Percentiles rank a stretch among this genome's conserved stretches.
Evolutionary conservation across 2,797 vertebrate genomes (phyloP).

Genomic region (Tamandua tetradactyla): DNA sequence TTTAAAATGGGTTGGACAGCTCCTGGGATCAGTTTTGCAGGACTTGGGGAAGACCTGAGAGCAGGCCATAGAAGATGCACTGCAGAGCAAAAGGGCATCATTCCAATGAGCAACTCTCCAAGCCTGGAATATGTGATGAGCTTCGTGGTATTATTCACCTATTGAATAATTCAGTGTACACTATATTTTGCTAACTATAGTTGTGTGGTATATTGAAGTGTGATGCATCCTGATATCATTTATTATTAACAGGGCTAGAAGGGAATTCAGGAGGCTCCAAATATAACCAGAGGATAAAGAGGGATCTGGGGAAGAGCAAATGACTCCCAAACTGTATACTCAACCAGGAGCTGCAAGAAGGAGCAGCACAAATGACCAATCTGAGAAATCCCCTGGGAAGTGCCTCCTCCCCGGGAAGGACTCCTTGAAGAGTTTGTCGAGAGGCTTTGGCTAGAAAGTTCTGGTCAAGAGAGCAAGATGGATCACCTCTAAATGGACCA

Average conservation of each 20-base stretch:
- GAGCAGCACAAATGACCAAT: not conserved
- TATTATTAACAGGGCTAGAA: slow-evolving; percentile 54
- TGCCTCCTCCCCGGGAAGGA: no score
- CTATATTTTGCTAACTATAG: slow-evolving; percentile 19
- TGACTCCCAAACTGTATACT: not conserved
- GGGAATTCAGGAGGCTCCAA: slow-evolving; percentile 49
- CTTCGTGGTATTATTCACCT: not conserved
- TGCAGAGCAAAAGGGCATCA: not conserved
- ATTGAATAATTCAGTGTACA: slow-evolving; percentile 59
- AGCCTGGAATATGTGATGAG: not conserved
- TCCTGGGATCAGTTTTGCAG: not conserved
- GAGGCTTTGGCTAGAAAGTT: no score
- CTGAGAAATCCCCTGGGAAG: slow-evolving; percentile 29
- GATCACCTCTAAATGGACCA: not conserved
- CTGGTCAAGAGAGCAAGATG: no score
- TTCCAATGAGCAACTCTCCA: not conserved
- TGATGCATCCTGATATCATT: slow-evolving; percentile 8
- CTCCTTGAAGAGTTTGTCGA: no score
- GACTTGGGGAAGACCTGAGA: not conserved
- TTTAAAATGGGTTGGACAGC: not conserved
- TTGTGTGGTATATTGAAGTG: slow-evolving; percentile 22
- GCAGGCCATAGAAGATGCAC: not conserved
- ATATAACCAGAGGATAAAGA: slow-evolving; percentile 39
- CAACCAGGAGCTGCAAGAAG: not conserved
- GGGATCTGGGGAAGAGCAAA: not conserved